Conservation (phyloP, 2,113 vertebrate genomes). For the cattle (Bos taurus) region ARS-UCD2.0 NC_037330.1:81474501-81475000, state of each 20-base stretch:
- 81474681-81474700: neutral
- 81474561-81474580: neutral
- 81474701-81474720: neutral
- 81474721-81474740: neutral
- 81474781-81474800: neutral
- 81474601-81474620: neutral
- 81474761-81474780: neutral
- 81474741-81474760: neutral
- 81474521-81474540: neutral
- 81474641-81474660: neutral
- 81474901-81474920: constrained; percentile 96
- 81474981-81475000: constrained; percentile 98
- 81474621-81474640: neutral
- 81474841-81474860: too few relatives aligned
- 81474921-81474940: constrained; percentile 94
- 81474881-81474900: constrained; percentile 78
- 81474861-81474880: neutral
- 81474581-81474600: neutral
- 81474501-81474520: neutral
- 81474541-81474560: neutral
- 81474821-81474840: neutral
- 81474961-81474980: constrained; percentile 98
- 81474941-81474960: constrained; percentile 89
- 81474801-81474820: neutral
- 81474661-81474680: neutral